phyloP scores from a whole-genome alignment of 2,797 vertebrate species.

The Toxotes lorentzi region DNA sequence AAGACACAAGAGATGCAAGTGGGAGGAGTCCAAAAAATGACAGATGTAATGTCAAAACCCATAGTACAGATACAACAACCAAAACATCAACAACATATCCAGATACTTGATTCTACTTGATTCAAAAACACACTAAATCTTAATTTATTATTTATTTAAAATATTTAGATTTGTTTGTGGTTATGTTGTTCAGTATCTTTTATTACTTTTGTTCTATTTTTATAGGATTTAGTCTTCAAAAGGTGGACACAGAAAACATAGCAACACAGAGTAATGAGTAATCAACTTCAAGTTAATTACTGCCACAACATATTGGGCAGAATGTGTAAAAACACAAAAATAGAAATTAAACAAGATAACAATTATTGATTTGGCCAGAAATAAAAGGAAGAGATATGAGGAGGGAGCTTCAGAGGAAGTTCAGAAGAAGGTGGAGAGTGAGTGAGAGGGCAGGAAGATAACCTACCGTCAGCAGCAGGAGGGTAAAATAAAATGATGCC shows the following conservation, averaged over 20 bases:
- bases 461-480: slow-evolving; percentile 3
- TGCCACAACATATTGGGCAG: too few species aligned
- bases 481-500: slow-evolving; percentile 5
- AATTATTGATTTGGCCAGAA: background rate
- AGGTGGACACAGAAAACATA: background rate
- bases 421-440: background rate
- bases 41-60: background rate
- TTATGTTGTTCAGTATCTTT: background rate
- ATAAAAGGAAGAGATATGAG: background rate
- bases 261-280: background rate
- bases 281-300: background rate
- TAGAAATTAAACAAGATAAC: background rate
- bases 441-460: background rate
- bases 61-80: background rate
- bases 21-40: background rate
- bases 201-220: background rate
- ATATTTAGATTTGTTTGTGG: too few species aligned
- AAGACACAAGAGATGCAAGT: background rate
- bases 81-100: background rate
- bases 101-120: background rate
- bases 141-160: too few species aligned
- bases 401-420: background rate
- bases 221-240: background rate
- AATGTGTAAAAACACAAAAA: too few species aligned
- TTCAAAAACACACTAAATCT: too few species aligned